Conservation (phyloP, 2,888 invertebrate species). For the Teleiodes luculella region DNA sequence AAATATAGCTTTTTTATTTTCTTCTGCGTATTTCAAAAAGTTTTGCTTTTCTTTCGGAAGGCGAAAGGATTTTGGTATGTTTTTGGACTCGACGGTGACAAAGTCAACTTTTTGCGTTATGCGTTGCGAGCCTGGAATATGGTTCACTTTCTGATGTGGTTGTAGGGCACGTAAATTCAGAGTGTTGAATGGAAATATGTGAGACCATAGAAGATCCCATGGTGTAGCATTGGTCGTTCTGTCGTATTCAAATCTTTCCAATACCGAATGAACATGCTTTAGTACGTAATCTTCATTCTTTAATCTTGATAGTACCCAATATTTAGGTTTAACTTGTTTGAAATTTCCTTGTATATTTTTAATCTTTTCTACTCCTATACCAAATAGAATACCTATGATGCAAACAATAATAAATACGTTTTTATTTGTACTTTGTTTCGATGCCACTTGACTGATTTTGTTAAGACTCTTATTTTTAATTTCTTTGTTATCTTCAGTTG, state of each 20-base stretch:
- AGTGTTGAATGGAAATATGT: slow-evolving; percentile 91
- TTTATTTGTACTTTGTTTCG: slow-evolving; percentile 34
- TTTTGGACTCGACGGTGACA: slow-evolving; percentile 86
- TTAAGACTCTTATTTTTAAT: slow-evolving; percentile 21
- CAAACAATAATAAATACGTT: slow-evolving; percentile 55
- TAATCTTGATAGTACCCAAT: slow-evolving; percentile 76
- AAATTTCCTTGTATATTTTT: slow-evolving; percentile 36
- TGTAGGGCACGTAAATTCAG: slow-evolving; percentile 79
- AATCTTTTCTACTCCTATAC: slow-evolving; percentile 51
- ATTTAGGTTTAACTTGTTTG: slow-evolving; percentile 41
- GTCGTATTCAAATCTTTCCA: slow-evolving; percentile 86
- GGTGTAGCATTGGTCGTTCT: slow-evolving; percentile 74
- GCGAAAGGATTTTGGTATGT: slow-evolving; percentile 92
- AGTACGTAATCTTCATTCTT: slow-evolving; percentile 82
- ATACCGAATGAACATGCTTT: slow-evolving; percentile 88
- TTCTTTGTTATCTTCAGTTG: slow-evolving; percentile 10
- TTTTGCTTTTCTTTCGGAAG: slow-evolving; percentile 86
- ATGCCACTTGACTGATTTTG: slow-evolving; percentile 11
- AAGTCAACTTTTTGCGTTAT: slow-evolving; percentile 94
- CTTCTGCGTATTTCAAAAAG: slow-evolving; percentile 82
- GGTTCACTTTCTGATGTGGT: slow-evolving; percentile 90
- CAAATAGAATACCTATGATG: slow-evolving; percentile 54
- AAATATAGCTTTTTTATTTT: slow-evolving; percentile 85
- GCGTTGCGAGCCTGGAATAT: slow-evolving; percentile 95
- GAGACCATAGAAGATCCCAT: slow-evolving; percentile 96